Conservation (phyloP, 2,888 invertebrate species). For the Galerucella pusilla region DNA sequence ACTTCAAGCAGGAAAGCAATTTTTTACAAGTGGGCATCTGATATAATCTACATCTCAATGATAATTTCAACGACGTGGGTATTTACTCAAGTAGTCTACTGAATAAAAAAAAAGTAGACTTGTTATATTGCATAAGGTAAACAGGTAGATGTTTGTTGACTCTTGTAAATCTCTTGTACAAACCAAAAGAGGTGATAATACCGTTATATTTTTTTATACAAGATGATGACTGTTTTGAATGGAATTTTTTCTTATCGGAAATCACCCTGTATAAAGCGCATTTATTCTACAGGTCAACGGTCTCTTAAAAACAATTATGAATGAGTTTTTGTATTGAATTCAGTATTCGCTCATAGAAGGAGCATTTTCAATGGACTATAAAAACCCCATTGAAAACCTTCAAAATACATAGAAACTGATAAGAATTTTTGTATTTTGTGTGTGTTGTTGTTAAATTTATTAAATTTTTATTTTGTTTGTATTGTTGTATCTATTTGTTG, state of each 20-base stretch:
- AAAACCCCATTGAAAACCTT: constrained; percentile 30
- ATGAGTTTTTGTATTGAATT: constrained; percentile 37
- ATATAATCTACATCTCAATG: constrained; percentile 32
- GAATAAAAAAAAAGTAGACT: constrained; percentile 8
- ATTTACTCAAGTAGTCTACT: constrained; percentile 21
- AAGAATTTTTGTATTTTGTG: no score
- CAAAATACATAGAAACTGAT: no score
- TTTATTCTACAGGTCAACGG: constrained; percentile 31
- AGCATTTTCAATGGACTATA: constrained; percentile 36
- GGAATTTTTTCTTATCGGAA: no score
- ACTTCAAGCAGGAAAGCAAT: no score
- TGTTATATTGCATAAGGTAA: constrained; percentile 2
- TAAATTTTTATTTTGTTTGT: no score
- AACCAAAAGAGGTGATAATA: no score
- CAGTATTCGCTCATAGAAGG: constrained; percentile 29
- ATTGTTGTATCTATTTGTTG: no score
- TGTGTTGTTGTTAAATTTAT: no score
- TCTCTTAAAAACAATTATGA: constrained; percentile 38
- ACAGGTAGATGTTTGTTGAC: background rate
- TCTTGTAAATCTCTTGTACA: no score
- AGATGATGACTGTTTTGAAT: no score
- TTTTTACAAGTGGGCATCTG: constrained; percentile 24
- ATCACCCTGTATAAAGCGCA: background rate
- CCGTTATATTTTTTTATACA: no score
- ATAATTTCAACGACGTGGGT: constrained; percentile 36